phyloP scores from a whole-genome alignment of 2,797 vertebrate genomes.

The Sus cebifrons region DNA sequence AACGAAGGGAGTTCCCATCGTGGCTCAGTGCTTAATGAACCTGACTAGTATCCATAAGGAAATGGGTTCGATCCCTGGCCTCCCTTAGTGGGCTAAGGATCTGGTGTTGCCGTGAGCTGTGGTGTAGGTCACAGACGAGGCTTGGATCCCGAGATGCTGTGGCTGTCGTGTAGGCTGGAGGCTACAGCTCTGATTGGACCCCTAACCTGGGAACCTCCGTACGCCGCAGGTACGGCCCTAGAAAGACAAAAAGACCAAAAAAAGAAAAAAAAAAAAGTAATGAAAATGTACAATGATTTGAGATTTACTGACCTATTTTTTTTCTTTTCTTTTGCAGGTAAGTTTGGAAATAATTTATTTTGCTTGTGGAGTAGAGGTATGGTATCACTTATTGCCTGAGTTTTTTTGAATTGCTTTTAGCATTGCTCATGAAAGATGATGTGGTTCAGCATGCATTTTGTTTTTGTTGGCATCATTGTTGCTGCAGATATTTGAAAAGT shows the following conservation, averaged over 20 bases:
- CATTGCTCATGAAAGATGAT: not conserved
- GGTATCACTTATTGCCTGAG: constrained; percentile 49
- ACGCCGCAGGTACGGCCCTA: no score
- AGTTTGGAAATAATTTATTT: constrained; percentile 83
- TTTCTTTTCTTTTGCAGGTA: constrained; percentile 85
- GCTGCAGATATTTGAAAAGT: constrained; percentile 26
- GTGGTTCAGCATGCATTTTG: not conserved
- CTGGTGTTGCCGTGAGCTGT: no score
- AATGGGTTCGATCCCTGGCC: no score
- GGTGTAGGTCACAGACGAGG: no score
- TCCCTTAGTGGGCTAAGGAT: no score
- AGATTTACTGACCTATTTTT: constrained; percentile 51
- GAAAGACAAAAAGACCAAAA: no score
- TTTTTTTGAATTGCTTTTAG: constrained; percentile 59
- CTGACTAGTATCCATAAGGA: no score
- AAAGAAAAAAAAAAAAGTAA: not conserved
- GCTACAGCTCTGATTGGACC: no score
- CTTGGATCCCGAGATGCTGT: no score
- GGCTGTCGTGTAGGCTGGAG: no score
- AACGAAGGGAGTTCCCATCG: not conserved
- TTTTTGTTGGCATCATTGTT: not conserved
- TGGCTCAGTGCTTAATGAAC: no score
- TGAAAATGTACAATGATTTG: constrained; percentile 23
- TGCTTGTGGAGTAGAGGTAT: constrained; percentile 77
- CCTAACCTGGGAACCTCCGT: no score